Percentiles rank a stretch among this genome's conserved stretches.
These are phyloP conservation scores for Mirza zaza DNA, from an alignment of 2,113 vertebrate genomes.

Conservation along the genomic window DNA sequence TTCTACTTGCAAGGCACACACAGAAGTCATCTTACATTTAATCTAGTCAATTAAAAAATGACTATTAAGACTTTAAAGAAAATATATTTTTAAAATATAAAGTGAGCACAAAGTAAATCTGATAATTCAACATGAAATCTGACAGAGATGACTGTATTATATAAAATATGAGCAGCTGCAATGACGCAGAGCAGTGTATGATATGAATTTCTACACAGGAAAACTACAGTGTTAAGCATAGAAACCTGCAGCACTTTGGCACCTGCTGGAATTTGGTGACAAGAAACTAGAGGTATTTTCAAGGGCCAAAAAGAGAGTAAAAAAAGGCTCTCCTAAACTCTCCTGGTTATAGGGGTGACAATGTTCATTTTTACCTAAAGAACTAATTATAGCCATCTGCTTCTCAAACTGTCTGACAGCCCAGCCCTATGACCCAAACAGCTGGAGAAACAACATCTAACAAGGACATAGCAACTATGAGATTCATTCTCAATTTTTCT, in stretches of 20 bases:
- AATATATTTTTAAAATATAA: constrained; percentile 35
- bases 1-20: constrained; percentile 56
- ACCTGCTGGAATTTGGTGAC: neutral
- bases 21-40: constrained; percentile 36
- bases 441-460: neutral
- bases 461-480: neutral
- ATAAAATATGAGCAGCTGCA: neutral
- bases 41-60: constrained; percentile 48
- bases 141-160: neutral
- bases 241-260: neutral
- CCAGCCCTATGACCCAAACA: neutral
- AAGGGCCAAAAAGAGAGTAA: neutral
- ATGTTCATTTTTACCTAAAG: constrained; percentile 15
- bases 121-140: neutral
- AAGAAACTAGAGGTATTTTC: neutral
- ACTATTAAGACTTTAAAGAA: constrained; percentile 40
- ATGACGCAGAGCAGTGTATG: neutral
- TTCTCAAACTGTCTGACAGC: neutral
- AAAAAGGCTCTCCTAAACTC: neutral
- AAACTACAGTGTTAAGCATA: neutral
- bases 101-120: neutral
- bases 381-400: neutral
- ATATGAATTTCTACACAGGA: neutral
- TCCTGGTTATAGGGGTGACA: neutral
- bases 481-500: constrained; percentile 5